Evolutionary conservation across 2,888 invertebrate species (phyloP).

Genomic region (Loripinus fragilis): DNA sequence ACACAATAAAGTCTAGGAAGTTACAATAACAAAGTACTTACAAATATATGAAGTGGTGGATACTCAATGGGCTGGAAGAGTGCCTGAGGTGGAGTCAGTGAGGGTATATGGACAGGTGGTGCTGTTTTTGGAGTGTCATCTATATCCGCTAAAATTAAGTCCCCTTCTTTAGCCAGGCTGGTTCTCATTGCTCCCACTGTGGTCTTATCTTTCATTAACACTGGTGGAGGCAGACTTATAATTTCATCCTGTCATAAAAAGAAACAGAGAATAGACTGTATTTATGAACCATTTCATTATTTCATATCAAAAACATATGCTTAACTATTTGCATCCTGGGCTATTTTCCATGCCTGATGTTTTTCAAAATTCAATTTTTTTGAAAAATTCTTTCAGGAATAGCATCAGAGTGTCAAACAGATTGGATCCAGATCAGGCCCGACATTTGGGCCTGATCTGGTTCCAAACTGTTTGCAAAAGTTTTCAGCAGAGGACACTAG

Average conservation of each 20-base stretch:
- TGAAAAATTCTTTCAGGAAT: no score
- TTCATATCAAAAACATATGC: no score
- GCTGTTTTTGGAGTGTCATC: slow-evolving; percentile 44
- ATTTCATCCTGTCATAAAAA: slow-evolving; percentile 75
- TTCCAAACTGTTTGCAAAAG: no score
- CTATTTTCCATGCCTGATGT: no score
- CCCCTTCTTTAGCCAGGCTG: slow-evolving; percentile 54
- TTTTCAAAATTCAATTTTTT: no score
- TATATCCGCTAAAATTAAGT: slow-evolving; percentile 29
- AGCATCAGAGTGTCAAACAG: no score
- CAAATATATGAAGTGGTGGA: slow-evolving; percentile 83
- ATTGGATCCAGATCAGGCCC: no score
- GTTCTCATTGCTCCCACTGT: slow-evolving; percentile 40
- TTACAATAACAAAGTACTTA: slow-evolving; percentile 69
- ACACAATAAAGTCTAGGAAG: no score
- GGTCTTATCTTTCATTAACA: slow-evolving; percentile 52
- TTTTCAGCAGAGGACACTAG: no score
- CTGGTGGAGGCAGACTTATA: slow-evolving; percentile 68
- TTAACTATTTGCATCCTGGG: no score
- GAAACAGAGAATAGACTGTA: neutral
- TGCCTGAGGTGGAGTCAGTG: slow-evolving; percentile 71
- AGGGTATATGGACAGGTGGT: slow-evolving; percentile 42
- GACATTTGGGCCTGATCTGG: no score
- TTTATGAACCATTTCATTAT: no score
- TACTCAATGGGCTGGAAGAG: slow-evolving; percentile 81